Conservation (phyloP, 2,888 invertebrate species). For the Smittia aterrima region DNA sequence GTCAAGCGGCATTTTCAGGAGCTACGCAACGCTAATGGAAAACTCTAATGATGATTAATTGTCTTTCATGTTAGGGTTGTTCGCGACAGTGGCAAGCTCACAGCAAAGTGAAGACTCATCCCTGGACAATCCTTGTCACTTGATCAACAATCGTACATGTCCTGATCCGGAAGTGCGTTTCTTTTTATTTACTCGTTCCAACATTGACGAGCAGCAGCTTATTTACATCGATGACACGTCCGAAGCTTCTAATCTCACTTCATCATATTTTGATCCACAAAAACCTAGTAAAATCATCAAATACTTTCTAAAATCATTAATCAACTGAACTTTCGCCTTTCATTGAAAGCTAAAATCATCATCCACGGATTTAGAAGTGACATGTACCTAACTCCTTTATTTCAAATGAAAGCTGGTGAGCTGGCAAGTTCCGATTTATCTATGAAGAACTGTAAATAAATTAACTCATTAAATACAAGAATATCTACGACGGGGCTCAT, state of each 20-base stretch:
- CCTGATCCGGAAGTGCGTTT: not conserved
- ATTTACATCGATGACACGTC: not conserved
- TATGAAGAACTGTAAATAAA: no score
- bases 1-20: no score
- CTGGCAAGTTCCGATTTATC: no score
- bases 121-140: not conserved
- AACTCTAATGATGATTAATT: conserved; percentile 3
- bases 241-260: not conserved
- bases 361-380: not conserved
- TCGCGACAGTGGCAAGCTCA: not conserved
- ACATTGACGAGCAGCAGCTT: not conserved
- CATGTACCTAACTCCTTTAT: not conserved
- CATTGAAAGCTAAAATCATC: no score
- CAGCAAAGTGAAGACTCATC: no score
- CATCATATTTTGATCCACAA: not conserved
- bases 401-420: not conserved
- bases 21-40: not conserved
- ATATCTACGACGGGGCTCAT: not conserved
- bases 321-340: no score
- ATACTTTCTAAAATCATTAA: no score
- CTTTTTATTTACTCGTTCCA: not conserved
- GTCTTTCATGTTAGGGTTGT: not conserved
- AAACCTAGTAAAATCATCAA: not conserved
- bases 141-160: not conserved
- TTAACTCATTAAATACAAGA: not conserved